Percentiles rank a stretch among this genome's conserved stretches.
Evolutionary conservation across 1,140 invertebrate species (phyloP).

Genomic region (Diprion similis): DNA sequence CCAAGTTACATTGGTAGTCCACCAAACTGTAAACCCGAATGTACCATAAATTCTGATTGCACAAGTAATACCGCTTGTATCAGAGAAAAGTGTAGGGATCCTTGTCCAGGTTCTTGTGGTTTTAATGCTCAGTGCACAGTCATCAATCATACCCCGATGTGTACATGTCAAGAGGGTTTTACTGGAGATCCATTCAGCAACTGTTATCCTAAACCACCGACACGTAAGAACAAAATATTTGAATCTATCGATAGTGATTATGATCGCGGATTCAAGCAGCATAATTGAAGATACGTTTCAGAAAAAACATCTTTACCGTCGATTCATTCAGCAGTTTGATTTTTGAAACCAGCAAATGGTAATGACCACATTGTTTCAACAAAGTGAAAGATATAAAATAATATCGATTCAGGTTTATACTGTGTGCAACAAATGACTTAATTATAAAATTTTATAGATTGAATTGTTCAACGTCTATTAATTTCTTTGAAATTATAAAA

Average conservation of each 20-base stretch:
- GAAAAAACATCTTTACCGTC: no score
- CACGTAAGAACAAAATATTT: slow-evolving; percentile 30
- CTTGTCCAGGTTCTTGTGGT: slow-evolving; percentile 69
- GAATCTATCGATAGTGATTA: background rate
- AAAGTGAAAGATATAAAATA: no score
- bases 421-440: no score
- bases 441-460: no score
- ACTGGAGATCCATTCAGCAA: slow-evolving; percentile 66
- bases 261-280: no score
- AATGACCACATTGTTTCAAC: no score
- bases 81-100: slow-evolving; percentile 75
- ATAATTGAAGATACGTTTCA: no score
- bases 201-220: slow-evolving; percentile 54
- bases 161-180: slow-evolving; percentile 54
- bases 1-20: slow-evolving; percentile 54
- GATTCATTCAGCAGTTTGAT: no score
- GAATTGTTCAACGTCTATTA: no score
- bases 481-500: no score
- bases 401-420: no score
- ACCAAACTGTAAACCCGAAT: slow-evolving; percentile 73
- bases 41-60: slow-evolving; percentile 77
- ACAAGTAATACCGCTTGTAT: slow-evolving; percentile 73
- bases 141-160: slow-evolving; percentile 58
- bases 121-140: slow-evolving; percentile 52
- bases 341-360: no score